Evolutionary conservation across 2,888 invertebrate genomes (phyloP), one percentile per base, ranked within the genome.

Genomic region (Blastobasis lacticolella): DNA sequence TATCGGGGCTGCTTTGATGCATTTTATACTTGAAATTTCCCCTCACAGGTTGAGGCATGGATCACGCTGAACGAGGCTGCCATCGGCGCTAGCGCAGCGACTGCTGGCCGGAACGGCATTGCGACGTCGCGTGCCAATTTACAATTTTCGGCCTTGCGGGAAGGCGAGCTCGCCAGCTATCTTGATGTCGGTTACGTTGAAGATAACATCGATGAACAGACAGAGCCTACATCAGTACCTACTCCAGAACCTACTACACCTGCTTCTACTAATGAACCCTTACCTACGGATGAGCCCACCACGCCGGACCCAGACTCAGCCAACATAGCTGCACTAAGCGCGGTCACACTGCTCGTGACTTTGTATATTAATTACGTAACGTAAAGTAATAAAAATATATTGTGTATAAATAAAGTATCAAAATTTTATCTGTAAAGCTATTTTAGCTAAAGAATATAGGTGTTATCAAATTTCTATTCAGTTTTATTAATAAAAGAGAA

Each of bases 181-280:
- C 80, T 86, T 40, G 78, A 81, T 4, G 66, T 55, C 45, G 86
- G 87, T 41, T 88, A 76, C 50, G 64, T 69, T 0, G 79, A 81
- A 9, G 71, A 69, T 0, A 58, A 55, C 0, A 57, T 76, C 8
- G 65, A 52, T 55, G 65, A 63, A 5, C 56, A n/a, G n/a, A n/a
- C n/a, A n/a, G n/a, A n/a, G n/a, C n/a, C n/a, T n/a, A n/a, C n/a
- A n/a, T n/a, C 52, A 54, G 5, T 2, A 41, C n/a, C 50, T 41
- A 10, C 40, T 6, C n/a, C 52, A 54, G 5, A 9, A 41, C n/a
- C 50, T 41, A 10, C 40, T 6, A 9, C 10, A 37, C 40, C 40
- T 44, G 49, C 45, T 4, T 47, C 0, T 4, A 53, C 37, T 5
- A 53, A 53, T 0, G 55, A 1, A 1, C 49, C 57, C 5, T 60